Percentiles rank a stretch among this genome's conserved stretches.
Evolutionary conservation across 2,797 vertebrate genomes (phyloP).

Genomic region (Microctenopoma steveboyesi): DNA sequence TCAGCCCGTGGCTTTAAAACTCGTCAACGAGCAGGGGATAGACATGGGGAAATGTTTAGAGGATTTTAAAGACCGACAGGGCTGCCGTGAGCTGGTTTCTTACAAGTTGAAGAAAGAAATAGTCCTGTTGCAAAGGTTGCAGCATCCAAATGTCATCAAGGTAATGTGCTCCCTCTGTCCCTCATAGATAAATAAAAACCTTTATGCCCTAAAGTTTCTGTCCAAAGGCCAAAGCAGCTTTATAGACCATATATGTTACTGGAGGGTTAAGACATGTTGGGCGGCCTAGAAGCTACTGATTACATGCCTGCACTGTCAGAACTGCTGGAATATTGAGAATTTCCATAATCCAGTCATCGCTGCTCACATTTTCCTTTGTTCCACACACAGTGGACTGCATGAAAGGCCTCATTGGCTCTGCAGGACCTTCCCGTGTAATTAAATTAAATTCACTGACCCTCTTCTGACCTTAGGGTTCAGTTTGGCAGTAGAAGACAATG

Average conservation of each 20-base stretch:
- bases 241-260: not conserved
- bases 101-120: constrained; percentile 91
- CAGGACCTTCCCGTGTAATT: constrained; percentile 75
- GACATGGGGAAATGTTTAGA: constrained; percentile 88
- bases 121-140: constrained; percentile 84
- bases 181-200: not conserved
- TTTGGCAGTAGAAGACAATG: constrained; percentile 72
- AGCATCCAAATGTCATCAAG: constrained; percentile 89
- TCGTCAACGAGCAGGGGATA: constrained; percentile 85
- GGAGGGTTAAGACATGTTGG: not conserved
- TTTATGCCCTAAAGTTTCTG: not conserved
- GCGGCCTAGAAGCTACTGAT: not conserved
- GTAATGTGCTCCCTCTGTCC: constrained; percentile 65
- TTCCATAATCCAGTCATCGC: constrained; percentile 55
- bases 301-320: constrained; percentile 9
- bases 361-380: constrained; percentile 71
- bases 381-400: constrained; percentile 35
- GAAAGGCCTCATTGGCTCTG: constrained; percentile 62
- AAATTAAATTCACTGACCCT: constrained; percentile 76
- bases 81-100: constrained; percentile 87
- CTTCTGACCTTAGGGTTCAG: constrained; percentile 71
- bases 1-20: constrained; percentile 84
- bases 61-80: constrained; percentile 81
- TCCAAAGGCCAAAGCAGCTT: not conserved
- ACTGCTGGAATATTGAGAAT: constrained; percentile 40